phyloP scores from a whole-genome alignment of 1,140 invertebrate genomes.

The Zaprionus camerounensis region DNA sequence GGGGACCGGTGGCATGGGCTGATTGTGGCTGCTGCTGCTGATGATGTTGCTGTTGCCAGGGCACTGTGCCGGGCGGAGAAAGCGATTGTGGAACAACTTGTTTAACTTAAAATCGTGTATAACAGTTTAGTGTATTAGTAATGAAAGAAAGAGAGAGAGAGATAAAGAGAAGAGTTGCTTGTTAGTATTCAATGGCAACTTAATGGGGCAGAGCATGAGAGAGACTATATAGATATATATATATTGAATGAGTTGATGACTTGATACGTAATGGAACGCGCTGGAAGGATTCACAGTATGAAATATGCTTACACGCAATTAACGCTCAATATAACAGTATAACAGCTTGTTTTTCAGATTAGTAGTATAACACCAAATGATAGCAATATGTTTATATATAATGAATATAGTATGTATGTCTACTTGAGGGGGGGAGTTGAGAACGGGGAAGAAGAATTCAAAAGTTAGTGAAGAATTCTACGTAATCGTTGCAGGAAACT shows the following conservation, averaged over 20 bases:
- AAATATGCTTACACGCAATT: constrained; percentile 24
- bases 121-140: constrained; percentile 15
- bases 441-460: constrained; percentile 2
- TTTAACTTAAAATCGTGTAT: constrained; percentile 85
- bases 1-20: constrained; percentile 85
- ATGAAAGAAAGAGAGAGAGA: constrained; percentile 39
- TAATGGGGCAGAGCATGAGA: constrained; percentile 8
- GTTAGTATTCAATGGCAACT: constrained; percentile 24
- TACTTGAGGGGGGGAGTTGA: neutral
- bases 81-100: constrained; percentile 87
- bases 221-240: constrained; percentile 23
- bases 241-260: constrained; percentile 10
- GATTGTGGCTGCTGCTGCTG: constrained; percentile 85
- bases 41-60: constrained; percentile 85
- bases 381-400: constrained; percentile 12
- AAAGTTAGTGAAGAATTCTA: constrained; percentile 32
- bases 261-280: constrained; percentile 26
- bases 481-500: constrained; percentile 4
- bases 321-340: constrained; percentile 37
- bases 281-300: constrained; percentile 10
- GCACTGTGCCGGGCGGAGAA: constrained; percentile 86
- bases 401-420: constrained; percentile 19
- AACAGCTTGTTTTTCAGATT: constrained; percentile 11
- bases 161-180: constrained; percentile 21
- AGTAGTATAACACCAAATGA: constrained; percentile 25